Conservation (phyloP, 2,888 invertebrate genomes). For the Cheilosia pagana region DNA sequence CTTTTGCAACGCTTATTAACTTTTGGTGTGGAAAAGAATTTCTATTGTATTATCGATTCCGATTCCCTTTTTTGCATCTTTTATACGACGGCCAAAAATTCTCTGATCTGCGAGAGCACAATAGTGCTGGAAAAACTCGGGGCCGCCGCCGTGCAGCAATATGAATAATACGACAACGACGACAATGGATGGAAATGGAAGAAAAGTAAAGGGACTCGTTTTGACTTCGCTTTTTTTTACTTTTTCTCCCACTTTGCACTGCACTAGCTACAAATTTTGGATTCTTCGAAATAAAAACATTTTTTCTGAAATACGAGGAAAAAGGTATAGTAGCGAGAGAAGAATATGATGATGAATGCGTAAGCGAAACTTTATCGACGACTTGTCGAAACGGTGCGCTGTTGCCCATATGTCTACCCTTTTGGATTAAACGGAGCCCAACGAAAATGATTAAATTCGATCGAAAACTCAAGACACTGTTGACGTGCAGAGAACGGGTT, state of each 20-base stretch:
- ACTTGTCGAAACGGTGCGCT: conserved; percentile 9
- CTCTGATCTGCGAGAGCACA: conserved; percentile 15
- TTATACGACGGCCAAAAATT: conserved; percentile 28
- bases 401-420: conserved; percentile 42
- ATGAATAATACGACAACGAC: conserved; percentile 28
- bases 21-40: conserved; percentile 72
- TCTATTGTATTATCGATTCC: conserved; percentile 70
- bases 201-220: conserved; percentile 1
- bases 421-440: background rate
- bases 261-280: conserved; percentile 26
- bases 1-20: conserved; percentile 68
- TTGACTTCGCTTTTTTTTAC: conserved; percentile 8
- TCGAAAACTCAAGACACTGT: background rate
- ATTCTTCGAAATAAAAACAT: conserved; percentile 45
- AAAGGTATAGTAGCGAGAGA: conserved; percentile 29
- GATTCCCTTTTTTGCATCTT: conserved; percentile 64
- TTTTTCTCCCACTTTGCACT: background rate
- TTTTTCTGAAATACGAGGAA: conserved; percentile 14
- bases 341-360: conserved; percentile 59
- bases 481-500: too few species aligned
- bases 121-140: conserved; percentile 40
- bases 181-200: conserved; percentile 21
- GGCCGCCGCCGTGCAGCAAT: conserved; percentile 15
- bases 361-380: conserved; percentile 49
- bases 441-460: background rate